These are phyloP conservation scores for Ditylenchus dipsaci DNA, from an alignment of 1,140 invertebrate genomes.

Conservation along the genomic window DNA sequence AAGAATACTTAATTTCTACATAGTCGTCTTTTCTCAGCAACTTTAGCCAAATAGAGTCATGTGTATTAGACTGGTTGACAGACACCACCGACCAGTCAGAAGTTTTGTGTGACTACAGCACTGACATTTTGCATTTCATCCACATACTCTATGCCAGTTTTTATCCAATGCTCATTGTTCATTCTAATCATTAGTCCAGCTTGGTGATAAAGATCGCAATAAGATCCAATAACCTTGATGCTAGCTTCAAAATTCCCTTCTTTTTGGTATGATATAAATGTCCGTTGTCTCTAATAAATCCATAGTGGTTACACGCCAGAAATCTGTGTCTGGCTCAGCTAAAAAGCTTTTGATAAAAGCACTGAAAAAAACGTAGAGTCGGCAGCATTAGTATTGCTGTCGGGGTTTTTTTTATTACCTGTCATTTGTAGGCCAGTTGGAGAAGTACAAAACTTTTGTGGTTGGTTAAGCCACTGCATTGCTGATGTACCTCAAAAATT, in stretches of 20 bases:
- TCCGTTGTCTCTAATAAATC: not conserved
- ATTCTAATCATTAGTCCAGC: constrained; percentile 1
- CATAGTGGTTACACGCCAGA: not conserved
- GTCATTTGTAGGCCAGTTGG: too few species aligned
- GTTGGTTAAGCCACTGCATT: too few species aligned
- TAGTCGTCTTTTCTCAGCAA: not conserved
- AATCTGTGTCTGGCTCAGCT: not conserved
- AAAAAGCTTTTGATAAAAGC: too few species aligned
- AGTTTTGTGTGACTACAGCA: not conserved
- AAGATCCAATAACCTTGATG: not conserved
- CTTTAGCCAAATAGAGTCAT: not conserved
- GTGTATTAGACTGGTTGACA: not conserved
- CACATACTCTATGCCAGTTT: constrained; percentile 2
- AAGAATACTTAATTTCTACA: constrained; percentile 1
- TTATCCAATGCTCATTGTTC: constrained; percentile 1
- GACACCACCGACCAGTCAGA: constrained; percentile 6
- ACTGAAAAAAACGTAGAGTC: too few species aligned
- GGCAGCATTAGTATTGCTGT: too few species aligned
- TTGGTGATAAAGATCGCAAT: not conserved
- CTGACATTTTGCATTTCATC: constrained; percentile 1
- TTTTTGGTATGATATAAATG: not conserved
- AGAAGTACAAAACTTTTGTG: too few species aligned
- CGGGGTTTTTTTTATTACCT: too few species aligned
- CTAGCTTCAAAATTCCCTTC: constrained; percentile 3
- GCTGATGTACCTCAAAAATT: too few species aligned